A percentile compares a stretch with the other conserved stretches of the same genome.
phyloP scores from a whole-genome alignment of 2,888 invertebrate species.

The Meloe dianella region DNA sequence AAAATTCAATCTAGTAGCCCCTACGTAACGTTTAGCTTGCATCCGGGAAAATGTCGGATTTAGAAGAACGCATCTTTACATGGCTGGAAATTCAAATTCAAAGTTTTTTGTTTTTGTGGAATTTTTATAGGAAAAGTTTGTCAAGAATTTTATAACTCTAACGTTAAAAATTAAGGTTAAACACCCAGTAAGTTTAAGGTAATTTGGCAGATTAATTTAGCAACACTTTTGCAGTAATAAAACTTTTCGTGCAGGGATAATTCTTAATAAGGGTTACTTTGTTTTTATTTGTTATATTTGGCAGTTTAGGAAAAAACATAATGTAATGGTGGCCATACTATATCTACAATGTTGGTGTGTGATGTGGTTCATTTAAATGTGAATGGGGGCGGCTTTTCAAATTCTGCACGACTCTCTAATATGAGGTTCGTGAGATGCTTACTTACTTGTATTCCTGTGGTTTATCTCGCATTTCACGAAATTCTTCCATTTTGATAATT shows the following conservation, averaged over 20 bases:
- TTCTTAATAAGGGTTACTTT: conserved; percentile 17
- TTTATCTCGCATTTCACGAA: not conserved
- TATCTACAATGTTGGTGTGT: too few species aligned
- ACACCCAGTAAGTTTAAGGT: not conserved
- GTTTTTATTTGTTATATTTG: conserved; percentile 15
- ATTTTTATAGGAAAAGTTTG: not conserved
- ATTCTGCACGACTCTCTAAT: conserved; percentile 40
- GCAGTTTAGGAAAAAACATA: conserved; percentile 15
- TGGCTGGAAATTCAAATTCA: conserved; percentile 10
- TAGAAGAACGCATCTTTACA: not conserved
- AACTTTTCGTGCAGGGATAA: conserved; percentile 32
- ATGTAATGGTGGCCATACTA: conserved; percentile 17
- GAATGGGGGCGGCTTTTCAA: conserved; percentile 38
- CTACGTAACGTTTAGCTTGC: conserved; percentile 52
- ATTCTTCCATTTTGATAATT: not conserved
- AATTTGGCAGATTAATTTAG: not conserved
- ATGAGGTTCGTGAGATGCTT: conserved; percentile 44
- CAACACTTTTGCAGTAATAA: not conserved
- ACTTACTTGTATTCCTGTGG: conserved; percentile 45
- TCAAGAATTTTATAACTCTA: conserved; percentile 9
- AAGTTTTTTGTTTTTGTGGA: not conserved
- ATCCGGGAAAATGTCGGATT: conserved; percentile 21
- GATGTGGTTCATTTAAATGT: conserved; percentile 38
- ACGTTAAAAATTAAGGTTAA: conserved; percentile 7
- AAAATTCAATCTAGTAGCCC: conserved; percentile 60